Conservation (phyloP, 2,113 vertebrate genomes). For the Arvicanthis niloticus region DNA sequence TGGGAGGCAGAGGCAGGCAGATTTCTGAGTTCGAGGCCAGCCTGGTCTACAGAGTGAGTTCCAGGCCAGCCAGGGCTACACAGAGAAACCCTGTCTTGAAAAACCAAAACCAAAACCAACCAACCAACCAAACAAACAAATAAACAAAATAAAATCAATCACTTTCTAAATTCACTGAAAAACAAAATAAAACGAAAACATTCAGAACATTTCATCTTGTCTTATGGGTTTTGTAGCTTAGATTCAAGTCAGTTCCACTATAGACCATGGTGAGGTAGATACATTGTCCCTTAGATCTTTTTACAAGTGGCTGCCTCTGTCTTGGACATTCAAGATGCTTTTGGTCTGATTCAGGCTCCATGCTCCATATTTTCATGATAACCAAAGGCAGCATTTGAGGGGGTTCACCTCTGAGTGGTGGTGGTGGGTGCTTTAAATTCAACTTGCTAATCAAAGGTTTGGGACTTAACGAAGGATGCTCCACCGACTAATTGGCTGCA, state of each 20-base stretch:
- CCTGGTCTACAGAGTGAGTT: no score
- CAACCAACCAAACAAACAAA: no score
- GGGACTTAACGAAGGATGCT: constrained; percentile 42
- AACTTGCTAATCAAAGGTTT: constrained; percentile 43
- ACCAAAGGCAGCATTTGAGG: not conserved
- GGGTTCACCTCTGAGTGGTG: constrained; percentile 1
- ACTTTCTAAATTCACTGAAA: constrained; percentile 15
- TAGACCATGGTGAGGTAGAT: not conserved
- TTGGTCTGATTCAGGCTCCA: not conserved
- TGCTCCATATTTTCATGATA: not conserved
- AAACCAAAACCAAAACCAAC: no score
- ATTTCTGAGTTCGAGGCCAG: no score
- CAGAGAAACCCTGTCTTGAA: no score
- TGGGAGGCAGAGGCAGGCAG: no score
- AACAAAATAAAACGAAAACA: constrained; percentile 7
- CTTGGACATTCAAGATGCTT: constrained; percentile 20
- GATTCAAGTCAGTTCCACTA: not conserved
- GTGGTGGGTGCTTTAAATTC: constrained; percentile 55
- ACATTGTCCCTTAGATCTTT: not conserved
- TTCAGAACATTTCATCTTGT: constrained; percentile 14
- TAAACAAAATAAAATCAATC: not conserved
- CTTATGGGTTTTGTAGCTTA: constrained; percentile 37
- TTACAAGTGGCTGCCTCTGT: constrained; percentile 18
- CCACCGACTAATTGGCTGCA: constrained; percentile 56
- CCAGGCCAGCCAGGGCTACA: no score